Base-by-base conservation (phyloP, 2,888 invertebrate genomes). In the Netelia melanura region DNA sequence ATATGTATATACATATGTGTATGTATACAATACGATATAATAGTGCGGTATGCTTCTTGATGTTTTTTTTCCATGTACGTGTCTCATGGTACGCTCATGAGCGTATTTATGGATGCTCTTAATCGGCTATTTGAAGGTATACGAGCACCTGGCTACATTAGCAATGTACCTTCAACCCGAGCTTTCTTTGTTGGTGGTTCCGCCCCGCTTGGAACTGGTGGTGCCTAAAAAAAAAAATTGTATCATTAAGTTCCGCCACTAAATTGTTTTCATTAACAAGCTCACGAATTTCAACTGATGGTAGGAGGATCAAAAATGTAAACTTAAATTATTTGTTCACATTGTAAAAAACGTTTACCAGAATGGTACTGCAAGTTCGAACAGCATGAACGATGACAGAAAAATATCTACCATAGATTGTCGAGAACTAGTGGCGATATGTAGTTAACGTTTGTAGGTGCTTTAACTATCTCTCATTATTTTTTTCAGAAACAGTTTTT, bases 121-220 rank as follows among this genome's bases (percentile, higher is more conserved):
- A 86, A 89, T 80, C 81, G 43, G 48, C 70, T 75, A 79, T 71
- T 44, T 79, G 82, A 80, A 83, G 84, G 86, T 81, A 87, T 86
- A 89, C 81, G 78, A 43, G 81, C 87, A 89, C 89, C 75, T 87
- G 85, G 84, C 84, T 88, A 86, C 74, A 84, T 90, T 90, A 90
- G 93, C 92, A 93, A 93, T 90, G 87, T 93, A 94, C 94, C 94
- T 94, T 93, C 93, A 56, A 90, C 86, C 89, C 92, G 89, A 30
- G 87, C 81, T 87, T 92, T 93, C 89, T 94, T 94, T 61, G 70
- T 86, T 9, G 90, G 91, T 68, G 92, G 91, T 77, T 93, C 93
- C 79, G 87, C 85, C 74, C 89, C 92, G 85, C 89, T 93, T 81
- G 89, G 90, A 3, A 91, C 84, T 54, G 92, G 86, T 58, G 92